A percentile compares a stretch with the other conserved stretches of the same genome.
Evolutionary conservation across 2,113 vertebrate species (phyloP).

Genomic region (Hippocampus guttulatus): DNA sequence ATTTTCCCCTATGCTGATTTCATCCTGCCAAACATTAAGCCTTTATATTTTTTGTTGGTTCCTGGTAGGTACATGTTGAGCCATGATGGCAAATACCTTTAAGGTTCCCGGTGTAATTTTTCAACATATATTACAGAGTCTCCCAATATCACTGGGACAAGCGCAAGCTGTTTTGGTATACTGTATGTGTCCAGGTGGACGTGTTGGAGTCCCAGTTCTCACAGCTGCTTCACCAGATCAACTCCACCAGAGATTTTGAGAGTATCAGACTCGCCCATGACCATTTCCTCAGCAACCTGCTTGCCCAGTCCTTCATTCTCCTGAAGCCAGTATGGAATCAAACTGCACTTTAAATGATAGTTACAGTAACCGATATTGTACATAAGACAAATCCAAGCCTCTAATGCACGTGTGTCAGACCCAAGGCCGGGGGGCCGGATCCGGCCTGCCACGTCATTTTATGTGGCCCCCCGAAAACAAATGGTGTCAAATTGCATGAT

Average conservation of each 20-base stretch:
- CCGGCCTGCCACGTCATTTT: too few relatives aligned
- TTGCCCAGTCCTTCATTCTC: constrained; percentile 97
- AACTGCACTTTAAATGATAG: background rate
- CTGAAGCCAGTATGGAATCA: constrained; percentile 83
- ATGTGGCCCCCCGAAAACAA: too few relatives aligned
- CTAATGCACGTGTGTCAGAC: too few relatives aligned
- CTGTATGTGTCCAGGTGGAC: constrained; percentile 77
- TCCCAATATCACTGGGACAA: background rate
- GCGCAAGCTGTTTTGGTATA: background rate
- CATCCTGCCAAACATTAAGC: background rate
- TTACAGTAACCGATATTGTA: background rate
- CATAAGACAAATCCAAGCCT: background rate
- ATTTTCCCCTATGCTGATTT: background rate
- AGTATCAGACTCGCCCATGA: constrained; percentile 94
- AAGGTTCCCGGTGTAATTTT: background rate
- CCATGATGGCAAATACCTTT: background rate
- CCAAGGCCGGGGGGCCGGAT: too few relatives aligned
- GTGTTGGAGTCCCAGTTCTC: constrained; percentile 98
- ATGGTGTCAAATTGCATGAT: too few relatives aligned
- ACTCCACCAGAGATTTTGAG: constrained; percentile 93
- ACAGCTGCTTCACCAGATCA: constrained; percentile 93
- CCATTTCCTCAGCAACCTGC: constrained; percentile 93
- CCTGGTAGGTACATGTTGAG: background rate
- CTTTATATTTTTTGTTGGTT: background rate
- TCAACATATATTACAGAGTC: background rate